Percentiles rank a stretch among this genome's conserved stretches.
Conservation (phyloP, 2,888 invertebrate genomes). For the Odontocerum albicorne region DNA sequence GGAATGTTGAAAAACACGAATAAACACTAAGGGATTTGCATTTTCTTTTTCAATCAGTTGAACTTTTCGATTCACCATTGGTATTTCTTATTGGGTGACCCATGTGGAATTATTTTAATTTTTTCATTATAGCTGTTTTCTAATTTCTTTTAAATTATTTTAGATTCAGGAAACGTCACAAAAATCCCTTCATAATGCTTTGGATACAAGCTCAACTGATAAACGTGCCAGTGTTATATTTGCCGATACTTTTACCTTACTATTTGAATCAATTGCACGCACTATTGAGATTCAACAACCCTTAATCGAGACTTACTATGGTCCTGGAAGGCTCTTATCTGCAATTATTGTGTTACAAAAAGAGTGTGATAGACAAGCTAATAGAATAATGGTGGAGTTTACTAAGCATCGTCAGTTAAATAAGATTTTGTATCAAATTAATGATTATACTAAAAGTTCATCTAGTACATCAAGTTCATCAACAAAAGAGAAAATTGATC, state of each 20-base stretch:
- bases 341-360: slow-evolving; percentile 74
- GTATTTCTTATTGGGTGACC: no score
- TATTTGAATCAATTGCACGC: slow-evolving; percentile 84
- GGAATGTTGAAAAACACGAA: no score
- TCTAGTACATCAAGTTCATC: slow-evolving; percentile 44
- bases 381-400: slow-evolving; percentile 71
- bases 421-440: slow-evolving; percentile 64
- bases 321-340: slow-evolving; percentile 71
- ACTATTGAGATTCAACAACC: slow-evolving; percentile 87
- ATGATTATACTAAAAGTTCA: slow-evolving; percentile 57
- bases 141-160: no score
- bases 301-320: slow-evolving; percentile 86
- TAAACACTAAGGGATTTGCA: no score
- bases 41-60: no score
- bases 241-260: slow-evolving; percentile 80
- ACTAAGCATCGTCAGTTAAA: slow-evolving; percentile 66
- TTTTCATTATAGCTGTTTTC: no score
- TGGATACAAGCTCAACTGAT: slow-evolving; percentile 66
- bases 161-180: slow-evolving; percentile 67
- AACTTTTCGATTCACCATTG: no score
- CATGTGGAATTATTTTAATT: no score
- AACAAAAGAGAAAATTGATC: slow-evolving; percentile 65
- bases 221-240: slow-evolving; percentile 76
- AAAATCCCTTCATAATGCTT: slow-evolving; percentile 69
- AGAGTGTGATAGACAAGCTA: slow-evolving; percentile 72